Base-by-base conservation (phyloP, 2,113 vertebrate species). In the Taurulus bubalis region DNA sequence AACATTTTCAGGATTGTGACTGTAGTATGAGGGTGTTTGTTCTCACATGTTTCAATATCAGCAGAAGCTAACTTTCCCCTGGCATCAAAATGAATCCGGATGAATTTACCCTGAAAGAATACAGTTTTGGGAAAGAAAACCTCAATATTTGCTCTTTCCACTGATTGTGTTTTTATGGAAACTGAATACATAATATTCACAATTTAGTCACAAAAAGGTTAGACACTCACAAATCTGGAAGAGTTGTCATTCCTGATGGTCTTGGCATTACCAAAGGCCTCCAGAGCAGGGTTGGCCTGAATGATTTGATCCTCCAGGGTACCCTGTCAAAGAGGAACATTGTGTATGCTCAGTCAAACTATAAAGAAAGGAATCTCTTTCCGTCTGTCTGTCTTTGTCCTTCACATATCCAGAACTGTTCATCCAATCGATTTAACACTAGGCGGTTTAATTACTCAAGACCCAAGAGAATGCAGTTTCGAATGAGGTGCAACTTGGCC, bases 11-110 rank as follows among this genome's bases (percentile, higher is more conserved):
- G 26, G 6, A 74, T 65, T 24, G 4, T 55, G 1, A 15, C 36
- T 55, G 14, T 59, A 3, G 6, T 3, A 40, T 30, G 34, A 18
- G 0, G 2, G 14, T 49, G 22, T 66, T 80, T 84, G 16, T 20
- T 68, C 96, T 96, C 90, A 99, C 97, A 98, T 77, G 97, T 99
- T 94, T 99, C 97, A 0, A 98, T 99, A 75, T 98, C 97, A 0
- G 96, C 97, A 1, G 97, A 99, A 1, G 97, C 96, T 59, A 98
- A 87, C 80, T 99, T 98, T 60, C 97, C 97, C 12, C 96, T 96
- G 24, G 95, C 88, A 73, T 97, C 97, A 76, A 98, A 99, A 87
- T 99, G 97, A 91, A 99, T 99, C 86, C 96, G 89, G 86, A 99
- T 99, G 85, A 99, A 99, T 94, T 99, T 99, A 38, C 98, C 97